Base-by-base conservation (phyloP, 2,113 vertebrate species). In the Mesocricetus auratus region DNA sequence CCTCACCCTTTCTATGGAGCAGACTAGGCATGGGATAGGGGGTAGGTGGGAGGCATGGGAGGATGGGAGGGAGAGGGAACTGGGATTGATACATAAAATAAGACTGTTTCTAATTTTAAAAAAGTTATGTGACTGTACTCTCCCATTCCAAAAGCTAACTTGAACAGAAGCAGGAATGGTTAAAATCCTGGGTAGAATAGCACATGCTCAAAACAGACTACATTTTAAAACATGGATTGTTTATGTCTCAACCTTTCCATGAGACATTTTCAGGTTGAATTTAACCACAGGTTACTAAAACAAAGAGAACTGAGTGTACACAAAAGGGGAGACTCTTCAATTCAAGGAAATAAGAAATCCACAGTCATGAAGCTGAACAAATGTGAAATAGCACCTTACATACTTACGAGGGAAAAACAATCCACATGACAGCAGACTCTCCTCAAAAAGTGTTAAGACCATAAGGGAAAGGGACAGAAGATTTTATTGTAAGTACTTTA, bases 401-500 rank as follows among this genome's bases (percentile, higher is more conserved):
- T 66, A 90, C 8, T 53, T 77, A 87, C 1, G 39, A 39, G 11
- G 64, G 16, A 21, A 39, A 88, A 94, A 91, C 1, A 79, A 95
- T 50, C 90, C 56, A 91, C 15, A 82, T n/a, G 19, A 94, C n/a
- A 92, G 69, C 21, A 90, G 42, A 89, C 68, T 94, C 90, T 89
- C 79, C 45, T 66, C 75, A 89, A n/a, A 90, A 95, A 93, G 29
- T 24, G 81, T 73, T 74, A 53, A 62, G 9, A 24, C 39, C 69
- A 74, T 78, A 77, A 92, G 4, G 24, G 83, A 79, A 17, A 24
- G 42, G 3, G 15, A 87, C n/a, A 83, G 15, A 26, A 79, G 66
- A 45, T 79, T 92, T 94, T 94, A 69, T 92, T 88, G 81, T 7
- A 94, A 86, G 66, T 86, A 50, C 21, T 91, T 39, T 77, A 86